Percentiles rank a stretch among this genome's conserved stretches.
These are phyloP conservation scores for Brachionus asplanchnoidis DNA, from an alignment of 1,140 invertebrate species.

Conservation along the genomic window DNA sequence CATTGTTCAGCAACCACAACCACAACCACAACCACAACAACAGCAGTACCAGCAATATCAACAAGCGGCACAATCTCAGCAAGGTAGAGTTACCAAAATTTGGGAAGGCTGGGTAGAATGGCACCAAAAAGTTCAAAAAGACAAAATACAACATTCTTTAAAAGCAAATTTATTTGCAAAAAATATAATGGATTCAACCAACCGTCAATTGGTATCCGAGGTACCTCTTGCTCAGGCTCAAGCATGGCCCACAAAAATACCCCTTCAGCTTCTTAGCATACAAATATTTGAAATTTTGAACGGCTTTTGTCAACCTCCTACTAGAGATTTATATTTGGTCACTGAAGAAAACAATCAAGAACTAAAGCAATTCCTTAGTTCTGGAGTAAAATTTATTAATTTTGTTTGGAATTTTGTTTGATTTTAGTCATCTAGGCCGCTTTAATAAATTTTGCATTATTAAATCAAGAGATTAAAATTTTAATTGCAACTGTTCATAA, in stretches of 20 bases:
- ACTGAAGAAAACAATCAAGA: slow-evolving; percentile 3
- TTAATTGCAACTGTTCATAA: neutral
- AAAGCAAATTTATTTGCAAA: neutral
- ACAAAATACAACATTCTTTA: neutral
- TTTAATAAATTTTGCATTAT: neutral
- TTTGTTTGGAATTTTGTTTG: neutral
- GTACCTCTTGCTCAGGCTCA: neutral
- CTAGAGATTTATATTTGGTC: neutral
- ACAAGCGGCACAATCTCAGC: neutral
- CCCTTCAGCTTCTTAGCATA: neutral
- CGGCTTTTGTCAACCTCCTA: neutral
- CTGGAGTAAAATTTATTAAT: neutral
- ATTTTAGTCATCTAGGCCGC: neutral
- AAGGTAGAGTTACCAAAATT: neutral
- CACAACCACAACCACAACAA: neutral
- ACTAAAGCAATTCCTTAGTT: neutral
- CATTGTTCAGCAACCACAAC: neutral
- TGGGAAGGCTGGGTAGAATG: slow-evolving; percentile 30
- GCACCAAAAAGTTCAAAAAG: slow-evolving; percentile 4
- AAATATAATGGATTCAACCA: neutral
- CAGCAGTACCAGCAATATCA: neutral
- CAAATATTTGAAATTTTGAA: slow-evolving; percentile 29
- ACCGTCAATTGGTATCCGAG: neutral
- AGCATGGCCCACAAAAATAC: neutral
- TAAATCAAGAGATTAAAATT: slow-evolving; percentile 23